Evolutionary conservation across 2,797 vertebrate species (phyloP).

Genomic region (Bradypodion pumilum): DNA sequence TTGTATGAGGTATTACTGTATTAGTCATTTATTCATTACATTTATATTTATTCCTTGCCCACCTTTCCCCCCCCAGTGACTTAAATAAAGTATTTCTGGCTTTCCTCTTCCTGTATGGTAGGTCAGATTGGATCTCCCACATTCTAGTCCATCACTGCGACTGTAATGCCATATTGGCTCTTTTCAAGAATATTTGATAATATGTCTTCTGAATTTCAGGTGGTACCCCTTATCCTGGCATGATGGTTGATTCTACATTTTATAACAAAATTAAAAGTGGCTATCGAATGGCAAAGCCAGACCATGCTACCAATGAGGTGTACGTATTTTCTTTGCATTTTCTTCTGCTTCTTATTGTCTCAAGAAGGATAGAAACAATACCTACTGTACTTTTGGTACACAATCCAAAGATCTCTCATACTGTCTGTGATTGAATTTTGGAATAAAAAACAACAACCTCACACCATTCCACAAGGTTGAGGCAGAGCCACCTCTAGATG

Average conservation of each 20-base stretch:
- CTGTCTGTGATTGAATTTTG: background rate
- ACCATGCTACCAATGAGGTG: conserved; percentile 91
- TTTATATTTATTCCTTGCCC: too few species aligned
- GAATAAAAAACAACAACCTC: background rate
- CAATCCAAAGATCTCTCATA: background rate
- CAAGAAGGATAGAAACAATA: background rate
- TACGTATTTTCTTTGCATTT: conserved; percentile 71
- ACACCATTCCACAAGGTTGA: background rate
- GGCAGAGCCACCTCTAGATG: background rate
- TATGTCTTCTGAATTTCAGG: conserved; percentile 73
- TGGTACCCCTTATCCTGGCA: conserved; percentile 97
- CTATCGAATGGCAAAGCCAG: conserved; percentile 96
- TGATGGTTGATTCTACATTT: conserved; percentile 98
- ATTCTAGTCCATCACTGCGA: too few species aligned
- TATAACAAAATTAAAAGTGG: conserved; percentile 99
- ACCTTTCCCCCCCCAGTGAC: too few species aligned
- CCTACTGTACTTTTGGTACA: background rate
- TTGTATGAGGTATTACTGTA: too few species aligned
- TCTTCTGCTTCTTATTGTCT: background rate
- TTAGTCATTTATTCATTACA: too few species aligned
- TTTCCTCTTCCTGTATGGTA: too few species aligned
- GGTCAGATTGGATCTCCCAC: too few species aligned
- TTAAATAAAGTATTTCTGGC: too few species aligned
- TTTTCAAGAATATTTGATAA: background rate
- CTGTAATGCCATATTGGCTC: too few species aligned